Evolutionary conservation across 2,888 invertebrate species (phyloP), one percentile per base, ranked within the genome.

Genomic region (Didymodactylos carnosus): DNA sequence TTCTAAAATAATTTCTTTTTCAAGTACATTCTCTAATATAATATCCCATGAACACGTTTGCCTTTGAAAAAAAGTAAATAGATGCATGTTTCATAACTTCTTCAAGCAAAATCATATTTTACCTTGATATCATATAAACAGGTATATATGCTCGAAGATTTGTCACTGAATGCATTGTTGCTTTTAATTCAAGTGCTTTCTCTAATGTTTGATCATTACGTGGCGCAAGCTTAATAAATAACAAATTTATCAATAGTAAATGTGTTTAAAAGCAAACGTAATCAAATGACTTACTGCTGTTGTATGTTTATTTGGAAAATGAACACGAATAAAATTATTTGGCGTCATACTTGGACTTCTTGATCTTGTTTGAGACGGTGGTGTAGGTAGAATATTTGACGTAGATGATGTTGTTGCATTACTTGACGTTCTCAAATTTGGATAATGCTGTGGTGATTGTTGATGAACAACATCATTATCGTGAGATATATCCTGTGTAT

Each of bases 301-400:
- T 62, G 62, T 62, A n/a, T 62, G 62, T 62, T 62, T 62, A 35
- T 62, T 62, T 35, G 62, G 62, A 62, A 62, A 62, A 62, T 62
- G 62, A 35, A 62, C 62, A 35, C 62, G 62, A 10, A 62, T 62
- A 62, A 62, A 62, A 35, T 62, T 62, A n/a, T 5, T 62, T n/a
- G 62, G 35, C 4, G 35, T 62, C 62, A 62, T 62, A 3, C 27
- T 62, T 19, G 62, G 62, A 35, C 62, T 62, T n/a, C 62, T 29
- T n/a, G 62, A n/a, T 62, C 62, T 29, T 35, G 29, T 29, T 35
- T 16, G 2, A 8, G 62, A 19, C 11, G 62, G 19, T 62, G 62
- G 10, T 23, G 4, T 1, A 49, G n/a, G 3, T 3, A 23, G 13
- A 23, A 19, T 2, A n/a, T 62, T 35, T 19, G 19, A 10, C 35